Percentiles rank a stretch among this genome's conserved stretches.
These are phyloP conservation scores for Phallusia fumigata DNA, from an alignment of 23 tunicate genomes.

Conservation along the genomic window DNA sequence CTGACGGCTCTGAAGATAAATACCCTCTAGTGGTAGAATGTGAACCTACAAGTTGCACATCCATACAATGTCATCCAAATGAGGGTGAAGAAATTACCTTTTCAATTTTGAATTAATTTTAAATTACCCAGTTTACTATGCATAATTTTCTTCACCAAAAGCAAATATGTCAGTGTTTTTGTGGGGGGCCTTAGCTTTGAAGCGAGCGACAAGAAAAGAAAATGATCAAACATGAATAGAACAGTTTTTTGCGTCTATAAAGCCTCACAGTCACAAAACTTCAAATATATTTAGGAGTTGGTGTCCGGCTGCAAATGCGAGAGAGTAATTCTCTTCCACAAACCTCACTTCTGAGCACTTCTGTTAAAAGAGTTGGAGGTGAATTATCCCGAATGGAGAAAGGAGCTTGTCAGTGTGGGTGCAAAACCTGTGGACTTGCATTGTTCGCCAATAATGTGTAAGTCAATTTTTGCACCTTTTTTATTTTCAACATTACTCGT, in stretches of 20 bases:
- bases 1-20: slow-evolving; percentile 28
- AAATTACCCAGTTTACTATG: no score
- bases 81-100: slow-evolving; percentile 37
- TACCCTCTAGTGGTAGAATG: slow-evolving; percentile 59
- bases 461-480: slow-evolving; percentile 20
- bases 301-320: slow-evolving; percentile 50
- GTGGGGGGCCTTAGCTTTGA: no score
- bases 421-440: slow-evolving; percentile 67
- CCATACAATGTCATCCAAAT: slow-evolving; percentile 42
- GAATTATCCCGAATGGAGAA: slow-evolving; percentile 33
- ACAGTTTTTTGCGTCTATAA: no score
- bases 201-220: no score
- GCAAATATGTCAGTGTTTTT: no score
- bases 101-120: no score
- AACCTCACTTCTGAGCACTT: slow-evolving; percentile 35
- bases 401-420: slow-evolving; percentile 64
- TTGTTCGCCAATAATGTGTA: slow-evolving; percentile 72
- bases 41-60: slow-evolving; percentile 62
- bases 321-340: slow-evolving; percentile 31
- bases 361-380: slow-evolving; percentile 43
- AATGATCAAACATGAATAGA: no score
- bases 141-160: no score
- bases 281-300: slow-evolving; percentile 25
- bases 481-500: no score
- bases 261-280: not conserved